Evolutionary conservation across 1,140 invertebrate genomes (phyloP), one percentile per base, ranked within the genome.

Genomic region (Diachasma alloeum): DNA sequence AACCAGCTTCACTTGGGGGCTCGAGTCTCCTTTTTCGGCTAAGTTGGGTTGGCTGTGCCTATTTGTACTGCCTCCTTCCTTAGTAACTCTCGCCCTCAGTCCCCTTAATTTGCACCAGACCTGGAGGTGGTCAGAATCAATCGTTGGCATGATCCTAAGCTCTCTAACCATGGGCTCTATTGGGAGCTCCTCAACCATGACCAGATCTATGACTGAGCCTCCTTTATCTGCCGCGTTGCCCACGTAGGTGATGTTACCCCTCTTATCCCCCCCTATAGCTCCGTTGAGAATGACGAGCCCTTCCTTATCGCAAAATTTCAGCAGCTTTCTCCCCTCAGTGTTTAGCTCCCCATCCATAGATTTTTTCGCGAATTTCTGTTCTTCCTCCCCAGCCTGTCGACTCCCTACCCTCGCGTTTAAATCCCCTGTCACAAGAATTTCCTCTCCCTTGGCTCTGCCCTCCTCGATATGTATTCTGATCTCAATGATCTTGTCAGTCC

Each of bases 221-320:
- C 11, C 11, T 11, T 8, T 8, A 8, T 42, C 39, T 8, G 11
- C 5, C 11, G 5, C 6, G n/a, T n/a, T 17, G 4, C 71, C 26
- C 4, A 72, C 63, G 66, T 17, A 48, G 8, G 69, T 76, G 56
- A 66, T 24, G 13, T n/a, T 36, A 15, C 68, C 75, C 0, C 53
- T 26, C 39, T 56, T 59, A 37, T 72, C 68, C n/a, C 69, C 69
- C 42, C 66, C 48, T 39, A 9, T 63, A 46, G 31, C 39, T 0
- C 75, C 75, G 13, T 76, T 76, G 24, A 17, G 39, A 2, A 75
- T 56, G 13, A 15, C 9, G 10, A 53, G 53, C 2, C 42, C 68
- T 42, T 39, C 39, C 42, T 72, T 22, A 39, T 76, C 53, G 13
- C 74, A 76, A 39, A 71, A 66, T 0, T 66, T 17, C 31, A 71